These are phyloP conservation scores for Hecatera dysodea DNA, from an alignment of 2,888 invertebrate genomes.

Conservation along the genomic window DNA sequence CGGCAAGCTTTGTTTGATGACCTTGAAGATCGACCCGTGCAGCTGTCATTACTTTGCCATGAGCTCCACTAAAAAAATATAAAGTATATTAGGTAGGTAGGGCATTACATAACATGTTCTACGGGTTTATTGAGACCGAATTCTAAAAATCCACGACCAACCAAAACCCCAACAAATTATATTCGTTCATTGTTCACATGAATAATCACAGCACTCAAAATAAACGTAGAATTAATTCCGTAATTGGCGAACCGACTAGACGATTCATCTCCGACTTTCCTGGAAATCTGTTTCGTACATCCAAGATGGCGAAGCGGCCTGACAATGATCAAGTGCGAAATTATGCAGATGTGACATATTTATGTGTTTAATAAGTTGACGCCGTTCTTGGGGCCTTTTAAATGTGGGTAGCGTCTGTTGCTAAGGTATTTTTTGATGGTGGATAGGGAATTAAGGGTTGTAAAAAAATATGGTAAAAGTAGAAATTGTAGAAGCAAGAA, in stretches of 20 bases:
- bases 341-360: constrained; percentile 57
- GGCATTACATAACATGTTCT: no score
- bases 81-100: no score
- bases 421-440: neutral
- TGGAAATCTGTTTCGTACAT: constrained; percentile 69
- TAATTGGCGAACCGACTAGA: constrained; percentile 63
- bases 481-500: no score
- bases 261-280: constrained; percentile 69
- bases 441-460: neutral
- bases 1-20: no score
- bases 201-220: constrained; percentile 54
- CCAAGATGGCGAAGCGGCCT: constrained; percentile 66
- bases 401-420: constrained; percentile 4
- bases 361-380: constrained; percentile 55
- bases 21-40: no score
- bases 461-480: no score
- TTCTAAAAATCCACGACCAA: neutral
- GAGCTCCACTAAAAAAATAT: no score
- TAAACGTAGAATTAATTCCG: constrained; percentile 64
- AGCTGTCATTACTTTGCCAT: no score
- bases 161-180: constrained; percentile 12
- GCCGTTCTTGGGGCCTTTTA: constrained; percentile 12
- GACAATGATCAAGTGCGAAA: constrained; percentile 62
- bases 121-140: neutral
- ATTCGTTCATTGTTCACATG: constrained; percentile 32